These are phyloP conservation scores for Epizoanthus illoricatus DNA, from an alignment of 92 coral and sea anemone genomes.

Conservation along the genomic window DNA sequence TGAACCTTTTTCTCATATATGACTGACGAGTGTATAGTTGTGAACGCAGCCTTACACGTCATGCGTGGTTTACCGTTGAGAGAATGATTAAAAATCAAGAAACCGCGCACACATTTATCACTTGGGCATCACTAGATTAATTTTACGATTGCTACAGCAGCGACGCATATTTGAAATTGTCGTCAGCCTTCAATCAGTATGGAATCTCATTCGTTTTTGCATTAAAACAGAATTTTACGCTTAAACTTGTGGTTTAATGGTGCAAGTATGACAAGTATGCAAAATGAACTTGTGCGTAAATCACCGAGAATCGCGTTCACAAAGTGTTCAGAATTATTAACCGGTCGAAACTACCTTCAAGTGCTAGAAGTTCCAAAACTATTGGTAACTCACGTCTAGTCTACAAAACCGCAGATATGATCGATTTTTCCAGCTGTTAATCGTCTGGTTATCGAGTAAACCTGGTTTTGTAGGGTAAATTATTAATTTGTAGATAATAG, in stretches of 20 bases:
- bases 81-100: neutral
- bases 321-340: constrained; percentile 5
- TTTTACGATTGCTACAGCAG: neutral
- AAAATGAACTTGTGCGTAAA: constrained; percentile 2
- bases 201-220: no score
- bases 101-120: neutral
- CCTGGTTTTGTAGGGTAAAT: constrained; percentile 26
- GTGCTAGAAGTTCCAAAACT: neutral
- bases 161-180: neutral
- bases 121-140: constrained; percentile 3
- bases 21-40: neutral
- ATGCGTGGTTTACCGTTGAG: constrained; percentile 20
- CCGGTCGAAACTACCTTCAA: constrained; percentile 21
- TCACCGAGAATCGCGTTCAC: constrained; percentile 22
- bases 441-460: constrained; percentile 10
- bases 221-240: no score
- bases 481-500: constrained; percentile 3
- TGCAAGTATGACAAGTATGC: constrained; percentile 3
- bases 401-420: constrained; percentile 18
- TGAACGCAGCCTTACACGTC: constrained; percentile 20
- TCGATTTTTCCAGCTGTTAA: constrained; percentile 16
- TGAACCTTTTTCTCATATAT: constrained; percentile 13
- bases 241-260: constrained; percentile 5
- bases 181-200: no score
- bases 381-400: constrained; percentile 10